A percentile compares a stretch with the other conserved stretches of the same genome.
Conservation (phyloP, 37 sponge, comb jelly and placozoan species). For the Geodia barretti region DNA sequence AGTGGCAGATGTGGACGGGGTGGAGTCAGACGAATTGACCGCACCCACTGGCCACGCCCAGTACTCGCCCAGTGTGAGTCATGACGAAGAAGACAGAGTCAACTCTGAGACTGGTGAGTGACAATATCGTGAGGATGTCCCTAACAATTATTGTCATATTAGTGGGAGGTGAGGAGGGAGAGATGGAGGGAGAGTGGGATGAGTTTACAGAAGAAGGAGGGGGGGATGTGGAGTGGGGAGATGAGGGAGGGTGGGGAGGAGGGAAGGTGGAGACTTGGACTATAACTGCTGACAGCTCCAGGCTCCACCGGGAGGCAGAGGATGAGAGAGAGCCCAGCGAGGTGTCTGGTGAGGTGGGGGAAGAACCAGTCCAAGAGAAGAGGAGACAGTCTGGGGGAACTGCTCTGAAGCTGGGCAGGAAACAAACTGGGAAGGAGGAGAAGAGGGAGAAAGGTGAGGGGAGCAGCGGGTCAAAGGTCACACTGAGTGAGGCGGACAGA, state of each 20-base stretch:
- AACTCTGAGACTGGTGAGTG: neutral
- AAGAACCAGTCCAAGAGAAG: neutral
- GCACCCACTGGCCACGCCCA: slow-evolving; percentile 4
- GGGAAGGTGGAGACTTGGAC: neutral
- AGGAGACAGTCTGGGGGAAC: neutral
- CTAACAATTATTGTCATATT: neutral
- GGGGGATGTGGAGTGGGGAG: neutral
- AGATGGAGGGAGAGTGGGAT: slow-evolving; percentile 8
- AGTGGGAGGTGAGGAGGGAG: slow-evolving; percentile 1
- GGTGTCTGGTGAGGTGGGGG: neutral
- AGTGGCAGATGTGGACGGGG: slow-evolving; percentile 10
- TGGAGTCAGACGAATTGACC: neutral
- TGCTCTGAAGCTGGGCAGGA: neutral
- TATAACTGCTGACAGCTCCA: too few relatives aligned
- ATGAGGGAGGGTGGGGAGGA: neutral
- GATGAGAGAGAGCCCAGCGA: neutral
- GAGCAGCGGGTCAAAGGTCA: neutral
- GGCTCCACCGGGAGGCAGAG: too few relatives aligned
- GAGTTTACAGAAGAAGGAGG: neutral
- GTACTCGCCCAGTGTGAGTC: slow-evolving; percentile 57
- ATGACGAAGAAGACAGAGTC: slow-evolving; percentile 40
- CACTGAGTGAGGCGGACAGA: slow-evolving; percentile 36
- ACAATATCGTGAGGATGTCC: neutral
- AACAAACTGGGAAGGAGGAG: neutral
- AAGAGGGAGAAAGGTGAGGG: neutral